Conservation (phyloP, 37 sponge, comb jelly and placozoan species). For the Dysidea cf. avara region DNA sequence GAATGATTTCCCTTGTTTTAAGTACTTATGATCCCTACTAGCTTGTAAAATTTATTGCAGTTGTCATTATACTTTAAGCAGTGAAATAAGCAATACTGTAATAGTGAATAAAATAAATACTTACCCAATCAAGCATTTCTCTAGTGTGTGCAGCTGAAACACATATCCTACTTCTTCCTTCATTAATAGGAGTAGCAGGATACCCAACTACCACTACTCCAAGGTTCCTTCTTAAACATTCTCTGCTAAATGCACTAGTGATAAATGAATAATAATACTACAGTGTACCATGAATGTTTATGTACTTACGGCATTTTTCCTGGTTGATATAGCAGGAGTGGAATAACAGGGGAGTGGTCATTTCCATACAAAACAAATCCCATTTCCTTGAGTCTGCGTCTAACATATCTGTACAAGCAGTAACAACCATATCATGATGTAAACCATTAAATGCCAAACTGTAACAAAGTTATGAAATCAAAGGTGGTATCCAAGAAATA, state of each 20-base stretch:
- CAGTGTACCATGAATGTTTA: background rate
- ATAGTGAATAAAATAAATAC: no score
- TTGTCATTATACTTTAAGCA: no score
- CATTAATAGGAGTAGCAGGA: slow-evolving; percentile 91
- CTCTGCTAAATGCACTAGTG: slow-evolving; percentile 59
- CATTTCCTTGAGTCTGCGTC: slow-evolving; percentile 76
- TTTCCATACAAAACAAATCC: slow-evolving; percentile 89
- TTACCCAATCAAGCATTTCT: slow-evolving; percentile 88
- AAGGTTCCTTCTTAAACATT: slow-evolving; percentile 70
- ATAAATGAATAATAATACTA: background rate
- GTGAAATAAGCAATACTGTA: no score
- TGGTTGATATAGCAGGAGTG: slow-evolving; percentile 44
- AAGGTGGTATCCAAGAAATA: no score
- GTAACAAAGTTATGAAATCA: no score
- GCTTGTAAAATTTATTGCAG: no score
- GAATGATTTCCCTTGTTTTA: no score
- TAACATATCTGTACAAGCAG: slow-evolving; percentile 79
- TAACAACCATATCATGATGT: no score
- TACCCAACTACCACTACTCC: slow-evolving; percentile 95
- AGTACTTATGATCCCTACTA: no score
- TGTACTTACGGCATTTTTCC: slow-evolving; percentile 37
- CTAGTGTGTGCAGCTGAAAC: slow-evolving; percentile 85
- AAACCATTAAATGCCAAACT: no score
- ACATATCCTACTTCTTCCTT: slow-evolving; percentile 75
- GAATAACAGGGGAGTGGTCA: slow-evolving; percentile 70